Conservation (phyloP, 2,888 invertebrate genomes). For the Sesia apiformis region DNA sequence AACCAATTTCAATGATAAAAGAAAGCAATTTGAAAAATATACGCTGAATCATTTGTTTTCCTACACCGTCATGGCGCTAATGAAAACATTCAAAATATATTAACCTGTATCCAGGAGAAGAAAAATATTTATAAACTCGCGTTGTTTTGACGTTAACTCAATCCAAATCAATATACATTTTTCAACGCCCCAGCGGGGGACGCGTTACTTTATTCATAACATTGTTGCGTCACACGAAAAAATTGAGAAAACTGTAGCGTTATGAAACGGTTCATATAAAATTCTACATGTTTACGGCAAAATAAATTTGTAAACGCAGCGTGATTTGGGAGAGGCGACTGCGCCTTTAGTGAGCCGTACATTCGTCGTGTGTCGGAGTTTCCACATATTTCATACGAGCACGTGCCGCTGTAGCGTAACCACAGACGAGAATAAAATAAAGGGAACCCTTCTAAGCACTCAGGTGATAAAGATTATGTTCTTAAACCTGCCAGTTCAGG, state of each 20-base stretch:
- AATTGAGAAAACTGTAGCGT: slow-evolving; percentile 15
- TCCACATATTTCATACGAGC: slow-evolving; percentile 33
- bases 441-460: slow-evolving; percentile 34
- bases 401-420: slow-evolving; percentile 24
- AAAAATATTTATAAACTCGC: background rate
- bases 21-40: slow-evolving; percentile 38
- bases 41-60: slow-evolving; percentile 25
- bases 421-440: slow-evolving; percentile 32
- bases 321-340: slow-evolving; percentile 19
- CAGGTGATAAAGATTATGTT: slow-evolving; percentile 55
- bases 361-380: slow-evolving; percentile 27
- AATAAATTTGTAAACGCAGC: slow-evolving; percentile 15
- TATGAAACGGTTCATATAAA: slow-evolving; percentile 7
- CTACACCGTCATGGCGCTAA: slow-evolving; percentile 29
- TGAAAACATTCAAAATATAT: slow-evolving; percentile 24
- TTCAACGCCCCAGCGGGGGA: background rate
- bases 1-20: slow-evolving; percentile 39
- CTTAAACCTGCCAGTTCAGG: slow-evolving; percentile 30
- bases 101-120: background rate
- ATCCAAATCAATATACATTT: background rate
- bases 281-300: slow-evolving; percentile 16
- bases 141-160: background rate
- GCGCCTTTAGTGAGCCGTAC: slow-evolving; percentile 23
- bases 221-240: slow-evolving; percentile 27
- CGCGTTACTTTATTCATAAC: slow-evolving; percentile 18